Base-by-base conservation (phyloP, 2,888 invertebrate species). In the Prenolepis imparis region DNA sequence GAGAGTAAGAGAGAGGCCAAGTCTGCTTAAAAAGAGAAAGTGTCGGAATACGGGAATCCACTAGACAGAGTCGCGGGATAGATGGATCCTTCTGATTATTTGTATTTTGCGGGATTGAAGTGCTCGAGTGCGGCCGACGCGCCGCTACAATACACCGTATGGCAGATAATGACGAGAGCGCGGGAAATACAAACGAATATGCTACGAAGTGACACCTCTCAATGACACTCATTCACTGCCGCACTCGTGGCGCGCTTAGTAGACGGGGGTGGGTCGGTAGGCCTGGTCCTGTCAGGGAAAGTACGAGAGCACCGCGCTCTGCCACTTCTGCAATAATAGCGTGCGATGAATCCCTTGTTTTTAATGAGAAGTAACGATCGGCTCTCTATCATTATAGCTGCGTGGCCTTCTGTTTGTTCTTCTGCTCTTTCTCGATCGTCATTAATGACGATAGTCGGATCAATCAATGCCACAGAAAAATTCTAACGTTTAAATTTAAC, bases 121-220 rank as follows among this genome's bases (percentile, higher is more conserved):
- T 87, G 88, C 92, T 92, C 88, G 91, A 92, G 91, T 91, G 90
- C 91, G 90, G 90, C 91, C 90, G 92, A 89, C 92, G 91, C 90
- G 88, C 92, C 87, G 87, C 88, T 87, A 92, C 92, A 92, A 92
- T 92, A 89, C 86, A 83, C 78, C 81, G 74, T 85, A 82, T 75
- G 83, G 87, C 87, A 82, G 90, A 90, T 88, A 90, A 91, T 91
- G 91, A 92, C 91, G 91, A 90, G 91, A 86, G 87, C 86, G 87
- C 87, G 90, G 90, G 92, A 93, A 94, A 94, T 92, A 93, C 93
- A 94, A 94, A 94, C 94, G 94, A 94, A 94, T 94, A 94, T 94
- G 91, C 93, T 94, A 95, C 94, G 94, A 94, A 94, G 94, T 95
- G 94, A 95, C 95, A 94, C 95, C 95, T 95, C 93, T 94, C 94